phyloP scores from a whole-genome alignment of 23 tunicate genomes.

The Ascidia mentula region DNA sequence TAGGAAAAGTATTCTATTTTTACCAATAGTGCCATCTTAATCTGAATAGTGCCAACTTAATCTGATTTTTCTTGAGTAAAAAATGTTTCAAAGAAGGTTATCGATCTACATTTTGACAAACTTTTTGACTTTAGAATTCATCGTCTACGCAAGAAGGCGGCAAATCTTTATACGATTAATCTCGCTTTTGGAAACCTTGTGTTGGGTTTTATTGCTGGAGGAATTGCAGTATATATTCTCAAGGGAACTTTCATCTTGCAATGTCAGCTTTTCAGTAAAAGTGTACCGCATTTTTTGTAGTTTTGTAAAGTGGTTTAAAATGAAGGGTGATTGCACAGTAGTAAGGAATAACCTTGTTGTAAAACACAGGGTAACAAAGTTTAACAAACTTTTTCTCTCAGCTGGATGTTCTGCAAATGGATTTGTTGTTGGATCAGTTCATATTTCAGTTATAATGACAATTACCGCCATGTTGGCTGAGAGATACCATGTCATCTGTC shows the following conservation, averaged over 20 bases:
- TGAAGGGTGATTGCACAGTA: no score
- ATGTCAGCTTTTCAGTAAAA: neutral
- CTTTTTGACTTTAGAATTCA: constrained; percentile 2
- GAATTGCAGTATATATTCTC: neutral
- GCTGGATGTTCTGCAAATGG: constrained; percentile 38
- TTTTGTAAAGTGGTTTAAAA: no score
- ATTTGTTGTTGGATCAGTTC: constrained; percentile 29
- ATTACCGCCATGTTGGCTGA: constrained; percentile 47
- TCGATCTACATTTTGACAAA: no score
- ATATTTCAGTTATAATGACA: constrained; percentile 46
- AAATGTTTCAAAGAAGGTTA: no score
- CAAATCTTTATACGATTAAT: constrained; percentile 28
- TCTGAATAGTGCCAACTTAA: neutral
- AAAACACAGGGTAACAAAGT: no score
- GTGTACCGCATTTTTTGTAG: no score
- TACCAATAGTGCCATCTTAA: neutral
- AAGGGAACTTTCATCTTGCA: neutral
- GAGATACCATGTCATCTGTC: constrained; percentile 22
- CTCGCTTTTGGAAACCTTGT: constrained; percentile 7
- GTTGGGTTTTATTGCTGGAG: constrained; percentile 13
- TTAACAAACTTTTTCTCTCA: neutral
- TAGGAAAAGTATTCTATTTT: no score
- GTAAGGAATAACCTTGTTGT: no score
- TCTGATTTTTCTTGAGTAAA: neutral
- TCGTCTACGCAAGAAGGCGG: constrained; percentile 9